phyloP scores from a whole-genome alignment of 2,888 invertebrate genomes.

The Amblyjoppa proteus region DNA sequence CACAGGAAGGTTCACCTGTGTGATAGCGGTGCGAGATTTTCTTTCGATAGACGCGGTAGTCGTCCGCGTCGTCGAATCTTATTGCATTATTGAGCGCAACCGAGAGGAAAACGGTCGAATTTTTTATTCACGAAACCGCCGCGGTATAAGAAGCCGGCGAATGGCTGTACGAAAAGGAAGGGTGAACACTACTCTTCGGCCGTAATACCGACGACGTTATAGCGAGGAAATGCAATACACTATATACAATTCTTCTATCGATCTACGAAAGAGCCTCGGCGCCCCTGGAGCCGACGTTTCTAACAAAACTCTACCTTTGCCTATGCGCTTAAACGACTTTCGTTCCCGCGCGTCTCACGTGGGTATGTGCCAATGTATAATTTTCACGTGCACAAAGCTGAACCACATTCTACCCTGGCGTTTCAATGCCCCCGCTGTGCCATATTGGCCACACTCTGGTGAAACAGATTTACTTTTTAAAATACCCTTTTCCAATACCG shows the following conservation, averaged over 20 bases:
- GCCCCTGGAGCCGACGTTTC: slow-evolving; percentile 33
- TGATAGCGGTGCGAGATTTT: slow-evolving; percentile 53
- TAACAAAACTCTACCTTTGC: slow-evolving; percentile 44
- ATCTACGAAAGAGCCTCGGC: slow-evolving; percentile 43
- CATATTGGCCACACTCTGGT: background rate
- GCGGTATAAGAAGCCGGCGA: slow-evolving; percentile 12
- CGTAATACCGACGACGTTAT: slow-evolving; percentile 21
- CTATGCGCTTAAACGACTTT: slow-evolving; percentile 11
- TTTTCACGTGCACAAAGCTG: background rate
- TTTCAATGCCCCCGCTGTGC: background rate
- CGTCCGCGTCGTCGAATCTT: slow-evolving; percentile 43
- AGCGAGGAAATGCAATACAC: slow-evolving; percentile 53
- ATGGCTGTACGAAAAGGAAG: slow-evolving; percentile 8
- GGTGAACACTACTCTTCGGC: slow-evolving; percentile 28
- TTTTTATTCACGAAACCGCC: slow-evolving; percentile 58
- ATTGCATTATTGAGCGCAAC: slow-evolving; percentile 63
- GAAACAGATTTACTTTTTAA: too few species aligned
- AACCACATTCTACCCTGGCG: background rate
- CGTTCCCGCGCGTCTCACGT: background rate
- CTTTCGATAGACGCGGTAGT: background rate
- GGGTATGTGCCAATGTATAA: slow-evolving; percentile 6
- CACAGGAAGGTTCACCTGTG: background rate
- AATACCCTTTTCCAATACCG: too few species aligned
- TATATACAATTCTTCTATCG: slow-evolving; percentile 54
- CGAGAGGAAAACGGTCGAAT: slow-evolving; percentile 61